Evolutionary conservation across 2,797 vertebrate genomes (phyloP), one percentile per base, ranked within the genome.

Genomic region (Pogonophryne albipinna): DNA sequence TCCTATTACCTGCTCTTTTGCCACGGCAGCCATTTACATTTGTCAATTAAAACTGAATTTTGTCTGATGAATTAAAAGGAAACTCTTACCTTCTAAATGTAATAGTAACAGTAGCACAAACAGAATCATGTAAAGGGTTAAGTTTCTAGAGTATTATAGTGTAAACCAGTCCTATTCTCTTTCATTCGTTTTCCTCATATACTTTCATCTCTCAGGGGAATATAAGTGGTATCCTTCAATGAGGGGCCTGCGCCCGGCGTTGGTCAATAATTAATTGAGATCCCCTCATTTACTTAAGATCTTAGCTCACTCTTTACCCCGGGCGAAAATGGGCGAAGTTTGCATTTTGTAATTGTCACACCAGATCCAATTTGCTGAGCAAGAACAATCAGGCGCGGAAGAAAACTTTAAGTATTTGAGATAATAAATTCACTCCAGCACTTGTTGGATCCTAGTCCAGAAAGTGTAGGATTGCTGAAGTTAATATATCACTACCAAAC

Each of bases 261-360:
- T 82, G 85, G 81, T 87, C 87, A 91, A 83, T 90, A 85, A 91
- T 91, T 82, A 91, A 91, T 89, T 91, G 85, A 91, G 90, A 93
- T 92, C 89, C 88, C 84, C 90, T 91, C 86, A 87, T 89, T 88
- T 89, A 86, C 84, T 86, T 64, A 65, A 79, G 71, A 79, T 85
- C 84, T 88, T 74, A 71, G 80, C 79, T 78, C 68, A 79, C 57
- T 66, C 64, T 66, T 23, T 23, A 83, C 77, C 80, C 49, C 13
- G 61, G 71, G 78, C 82, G 77, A 78, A 89, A 88, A 81, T 78
- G 72, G 81, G 45, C 72, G 81, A 88, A 85, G 74, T 85, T 87
- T 83, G 76, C 78, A 83, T 73, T 82, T 85, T 80, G 62, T 56
- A 80, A 49, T 58, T 64, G 65, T 81, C 46, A 10, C 58, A 83